phyloP scores from a whole-genome alignment of 2,888 invertebrate genomes.

The Clanis bilineata region DNA sequence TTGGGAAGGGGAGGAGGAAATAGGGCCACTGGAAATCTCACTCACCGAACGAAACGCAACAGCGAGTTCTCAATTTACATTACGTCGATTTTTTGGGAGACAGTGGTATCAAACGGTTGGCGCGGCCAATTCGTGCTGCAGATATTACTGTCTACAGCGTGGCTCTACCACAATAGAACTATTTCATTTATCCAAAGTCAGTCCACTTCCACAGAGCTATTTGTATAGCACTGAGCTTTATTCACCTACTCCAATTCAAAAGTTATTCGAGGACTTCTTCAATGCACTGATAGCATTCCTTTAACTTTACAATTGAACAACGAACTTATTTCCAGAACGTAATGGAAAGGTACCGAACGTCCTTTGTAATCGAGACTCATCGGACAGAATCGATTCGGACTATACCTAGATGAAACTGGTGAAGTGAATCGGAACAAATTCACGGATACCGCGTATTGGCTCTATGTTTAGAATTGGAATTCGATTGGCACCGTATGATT shows the following conservation, averaged over 20 bases:
- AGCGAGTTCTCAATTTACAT: too few relatives aligned
- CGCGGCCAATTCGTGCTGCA: too few relatives aligned
- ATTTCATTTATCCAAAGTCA: background rate
- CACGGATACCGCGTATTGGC: background rate
- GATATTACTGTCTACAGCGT: too few relatives aligned
- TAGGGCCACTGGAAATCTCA: too few relatives aligned
- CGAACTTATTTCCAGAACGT: slow-evolving; percentile 20
- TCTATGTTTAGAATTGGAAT: background rate
- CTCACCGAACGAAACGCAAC: too few relatives aligned
- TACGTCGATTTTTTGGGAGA: background rate
- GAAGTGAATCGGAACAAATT: slow-evolving; percentile 4
- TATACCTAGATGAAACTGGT: slow-evolving; percentile 4
- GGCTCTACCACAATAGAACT: too few relatives aligned
- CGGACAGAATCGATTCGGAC: background rate
- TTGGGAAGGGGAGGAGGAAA: too few relatives aligned
- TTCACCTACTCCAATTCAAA: background rate
- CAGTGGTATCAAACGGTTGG: too few relatives aligned
- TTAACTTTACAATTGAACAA: slow-evolving; percentile 14
- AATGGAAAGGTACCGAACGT: slow-evolving; percentile 28
- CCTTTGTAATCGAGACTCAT: slow-evolving; percentile 31
- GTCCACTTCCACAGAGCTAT: background rate
- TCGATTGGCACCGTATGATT: background rate
- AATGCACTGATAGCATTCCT: slow-evolving; percentile 9
- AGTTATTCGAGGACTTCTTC: slow-evolving; percentile 8
- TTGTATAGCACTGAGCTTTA: background rate